Evolutionary conservation across 2,888 invertebrate species (phyloP).

Genomic region (Dryomyza anilis): DNA sequence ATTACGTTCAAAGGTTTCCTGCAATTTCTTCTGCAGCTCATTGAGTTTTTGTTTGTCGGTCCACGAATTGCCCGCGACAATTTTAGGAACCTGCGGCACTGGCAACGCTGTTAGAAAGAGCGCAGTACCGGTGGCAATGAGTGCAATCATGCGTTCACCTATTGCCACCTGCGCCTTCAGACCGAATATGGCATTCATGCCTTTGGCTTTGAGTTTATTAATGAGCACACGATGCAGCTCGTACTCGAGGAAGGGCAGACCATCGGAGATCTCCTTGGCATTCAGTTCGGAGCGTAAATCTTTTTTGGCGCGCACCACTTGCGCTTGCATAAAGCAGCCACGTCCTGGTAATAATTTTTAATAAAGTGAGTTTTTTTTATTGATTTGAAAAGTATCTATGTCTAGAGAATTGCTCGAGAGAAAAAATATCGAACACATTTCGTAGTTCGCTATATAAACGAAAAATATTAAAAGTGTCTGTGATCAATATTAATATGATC

Average conservation of each 20-base stretch:
- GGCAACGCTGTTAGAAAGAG: constrained; percentile 80
- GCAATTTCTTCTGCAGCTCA: constrained; percentile 73
- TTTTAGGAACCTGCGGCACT: constrained; percentile 73
- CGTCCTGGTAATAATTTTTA: no score
- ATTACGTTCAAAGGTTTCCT: constrained; percentile 74
- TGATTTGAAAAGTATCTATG: no score
- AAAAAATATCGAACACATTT: constrained; percentile 2
- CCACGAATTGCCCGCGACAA: constrained; percentile 71
- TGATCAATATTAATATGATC: no score
- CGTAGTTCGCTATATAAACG: no score
- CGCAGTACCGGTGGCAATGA: constrained; percentile 88
- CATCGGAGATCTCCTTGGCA: constrained; percentile 93
- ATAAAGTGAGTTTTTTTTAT: no score
- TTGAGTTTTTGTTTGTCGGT: constrained; percentile 69
- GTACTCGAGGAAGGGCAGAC: constrained; percentile 93
- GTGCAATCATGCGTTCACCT: constrained; percentile 86
- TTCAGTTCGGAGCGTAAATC: constrained; percentile 82
- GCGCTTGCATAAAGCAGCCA: constrained; percentile 72
- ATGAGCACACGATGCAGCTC: constrained; percentile 89
- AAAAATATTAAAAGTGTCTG: no score
- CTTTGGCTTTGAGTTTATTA: constrained; percentile 89
- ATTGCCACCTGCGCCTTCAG: constrained; percentile 80
- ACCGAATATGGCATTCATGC: constrained; percentile 93
- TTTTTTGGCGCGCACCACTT: constrained; percentile 77
- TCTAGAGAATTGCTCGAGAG: no score